Evolutionary conservation across 2,797 vertebrate species (phyloP), one percentile per base, ranked within the genome.

Genomic region (Channa striata): DNA sequence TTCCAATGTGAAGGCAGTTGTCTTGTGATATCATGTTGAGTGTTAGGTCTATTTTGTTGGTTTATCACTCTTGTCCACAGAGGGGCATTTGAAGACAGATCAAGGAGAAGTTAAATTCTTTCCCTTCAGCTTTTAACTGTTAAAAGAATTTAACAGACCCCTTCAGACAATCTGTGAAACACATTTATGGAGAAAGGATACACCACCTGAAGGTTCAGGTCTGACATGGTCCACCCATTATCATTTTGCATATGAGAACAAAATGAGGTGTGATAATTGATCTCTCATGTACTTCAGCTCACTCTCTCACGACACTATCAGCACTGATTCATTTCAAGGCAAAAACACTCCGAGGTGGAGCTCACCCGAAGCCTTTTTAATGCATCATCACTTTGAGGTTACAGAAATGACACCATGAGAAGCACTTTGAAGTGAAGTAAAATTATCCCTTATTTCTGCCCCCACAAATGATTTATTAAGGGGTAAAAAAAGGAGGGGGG

Each of bases 241-340:
- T 91, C 88, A 89, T 93, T 94, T 93, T 92, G 91, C 88, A 93
- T 91, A 93, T 76, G 89, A 89, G 90, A 86, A 85, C 69, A 89
- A 91, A 92, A 91, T 90, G 91, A 93, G 89, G 90, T 94, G 92
- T 91, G 88, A 92, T 93, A 92, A 94, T 93, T 94, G 92, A 93
- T 92, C 91, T 94, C 92, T 93, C 91, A 91, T 94, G 92, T 91
- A 91, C 78, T 80, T 43, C 58, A 34, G 80, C 83, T 78, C 76
- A 65, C 83, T 85, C 92, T 93, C 91, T 92, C 92, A 91, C 89
- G 84, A 84, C 87, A 91, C 83, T 85, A 87, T 89, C 87, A 80
- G 84, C 80, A 49, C 84, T 72, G 84, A 83, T 82, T 88, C 69
- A 84, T 92, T 91, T 90, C 77, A 77, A 78, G 88, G 84, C 70